These are phyloP conservation scores for Clavelina lepadiformis DNA, from an alignment of 23 tunicate species.

Conservation along the genomic window DNA sequence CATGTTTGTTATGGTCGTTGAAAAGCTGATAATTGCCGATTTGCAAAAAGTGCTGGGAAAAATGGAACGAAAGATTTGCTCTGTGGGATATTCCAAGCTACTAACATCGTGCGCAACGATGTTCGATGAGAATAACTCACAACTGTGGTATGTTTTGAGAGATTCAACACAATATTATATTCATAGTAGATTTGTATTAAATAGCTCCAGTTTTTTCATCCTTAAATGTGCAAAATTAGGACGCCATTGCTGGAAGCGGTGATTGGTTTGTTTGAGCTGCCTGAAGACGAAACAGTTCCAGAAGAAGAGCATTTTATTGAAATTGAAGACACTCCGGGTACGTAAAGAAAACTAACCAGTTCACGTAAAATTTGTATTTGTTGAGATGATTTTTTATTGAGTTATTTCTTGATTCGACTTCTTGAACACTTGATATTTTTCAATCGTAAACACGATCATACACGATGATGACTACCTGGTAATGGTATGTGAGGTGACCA, in stretches of 20 bases:
- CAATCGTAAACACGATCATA: no score
- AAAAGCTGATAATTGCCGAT: slow-evolving; percentile 68
- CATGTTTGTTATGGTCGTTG: slow-evolving; percentile 89
- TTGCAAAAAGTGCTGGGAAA: slow-evolving; percentile 79
- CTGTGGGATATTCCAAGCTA: slow-evolving; percentile 78
- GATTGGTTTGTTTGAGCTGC: slow-evolving; percentile 90
- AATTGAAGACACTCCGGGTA: slow-evolving; percentile 85
- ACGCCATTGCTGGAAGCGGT: slow-evolving; percentile 66
- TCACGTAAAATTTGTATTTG: no score
- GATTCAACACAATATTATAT: no score
- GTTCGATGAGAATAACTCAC: slow-evolving; percentile 56
- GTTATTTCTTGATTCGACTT: no score
- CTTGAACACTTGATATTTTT: no score
- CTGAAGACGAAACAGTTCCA: slow-evolving; percentile 76
- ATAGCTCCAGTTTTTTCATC: not conserved
- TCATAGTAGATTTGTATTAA: not conserved
- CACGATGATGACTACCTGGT: no score
- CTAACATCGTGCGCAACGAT: slow-evolving; percentile 73
- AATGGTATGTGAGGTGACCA: no score
- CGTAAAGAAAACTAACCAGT: no score
- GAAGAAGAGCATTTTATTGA: slow-evolving; percentile 96
- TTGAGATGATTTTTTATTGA: no score
- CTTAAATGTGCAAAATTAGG: no score
- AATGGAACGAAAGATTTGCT: slow-evolving; percentile 76
- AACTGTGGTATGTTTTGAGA: slow-evolving; percentile 53